Percentiles rank a stretch among this genome's conserved stretches.
These are phyloP conservation scores for Leptinotarsa juncta DNA, from an alignment of 2,888 invertebrate species.

Conservation along the genomic window DNA sequence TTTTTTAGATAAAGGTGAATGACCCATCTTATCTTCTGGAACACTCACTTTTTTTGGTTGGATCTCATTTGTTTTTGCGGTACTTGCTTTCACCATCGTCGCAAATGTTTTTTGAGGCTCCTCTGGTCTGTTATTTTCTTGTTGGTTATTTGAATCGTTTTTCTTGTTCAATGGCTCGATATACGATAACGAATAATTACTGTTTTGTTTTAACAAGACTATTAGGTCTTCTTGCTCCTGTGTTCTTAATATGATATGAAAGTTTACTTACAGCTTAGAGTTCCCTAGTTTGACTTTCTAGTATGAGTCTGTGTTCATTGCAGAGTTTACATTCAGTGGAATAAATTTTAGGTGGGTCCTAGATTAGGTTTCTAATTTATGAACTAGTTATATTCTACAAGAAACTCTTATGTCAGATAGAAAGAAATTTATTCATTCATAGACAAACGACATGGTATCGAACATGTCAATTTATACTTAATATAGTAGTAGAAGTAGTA, in stretches of 20 bases:
- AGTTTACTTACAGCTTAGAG: not conserved
- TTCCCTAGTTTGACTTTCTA: slow-evolving; percentile 3
- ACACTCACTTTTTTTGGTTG: not conserved
- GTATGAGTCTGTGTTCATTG: slow-evolving; percentile 4
- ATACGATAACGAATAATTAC: slow-evolving; percentile 7
- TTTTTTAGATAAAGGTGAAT: too few relatives aligned
- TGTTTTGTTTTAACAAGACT: slow-evolving; percentile 14
- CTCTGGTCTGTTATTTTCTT: not conserved
- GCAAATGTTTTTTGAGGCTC: not conserved
- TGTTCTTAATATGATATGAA: not conserved
- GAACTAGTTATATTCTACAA: too few relatives aligned
- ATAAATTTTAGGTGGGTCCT: too few relatives aligned
- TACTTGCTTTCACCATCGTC: not conserved
- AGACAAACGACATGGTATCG: too few relatives aligned
- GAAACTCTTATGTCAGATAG: too few relatives aligned
- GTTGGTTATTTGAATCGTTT: not conserved
- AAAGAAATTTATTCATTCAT: too few relatives aligned
- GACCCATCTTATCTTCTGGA: too few relatives aligned
- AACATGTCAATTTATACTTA: too few relatives aligned
- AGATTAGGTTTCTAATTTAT: too few relatives aligned
- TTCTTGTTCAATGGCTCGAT: not conserved
- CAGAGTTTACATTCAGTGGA: not conserved
- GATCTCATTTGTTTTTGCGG: slow-evolving; percentile 11
- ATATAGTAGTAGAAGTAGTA: too few relatives aligned
- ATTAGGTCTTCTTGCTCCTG: slow-evolving; percentile 3